Evolutionary conservation across 1,140 invertebrate genomes (phyloP).

Genomic region (Ruditapes philippinarum): DNA sequence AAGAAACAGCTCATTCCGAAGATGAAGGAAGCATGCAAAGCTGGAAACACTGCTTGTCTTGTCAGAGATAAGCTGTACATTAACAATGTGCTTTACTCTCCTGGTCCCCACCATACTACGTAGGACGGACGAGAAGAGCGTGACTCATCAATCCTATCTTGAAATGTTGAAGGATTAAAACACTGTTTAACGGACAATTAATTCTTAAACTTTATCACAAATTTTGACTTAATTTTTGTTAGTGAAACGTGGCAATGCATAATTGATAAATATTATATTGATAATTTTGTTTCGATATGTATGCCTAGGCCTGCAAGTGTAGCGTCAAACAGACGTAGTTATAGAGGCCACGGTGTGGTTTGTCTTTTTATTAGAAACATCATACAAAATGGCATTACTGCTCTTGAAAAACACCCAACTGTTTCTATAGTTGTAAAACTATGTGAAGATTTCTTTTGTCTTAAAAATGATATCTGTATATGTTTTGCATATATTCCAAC

Average conservation of each 20-base stretch:
- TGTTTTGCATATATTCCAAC: neutral
- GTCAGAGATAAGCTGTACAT: too few relatives aligned
- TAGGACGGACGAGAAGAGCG: too few relatives aligned
- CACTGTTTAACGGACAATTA: neutral
- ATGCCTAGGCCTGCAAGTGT: neutral
- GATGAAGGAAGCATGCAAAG: too few relatives aligned
- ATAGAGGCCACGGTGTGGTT: neutral
- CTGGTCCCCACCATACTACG: too few relatives aligned
- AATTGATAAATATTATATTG: neutral
- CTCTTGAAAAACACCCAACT: neutral
- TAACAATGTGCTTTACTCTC: too few relatives aligned
- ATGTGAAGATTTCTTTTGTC: neutral
- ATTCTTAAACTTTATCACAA: neutral
- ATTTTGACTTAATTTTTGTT: neutral
- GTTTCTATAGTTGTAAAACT: neutral
- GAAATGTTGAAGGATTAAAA: neutral
- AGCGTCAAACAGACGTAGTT: neutral
- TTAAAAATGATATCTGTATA: conserved; percentile 15
- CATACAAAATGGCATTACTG: neutral
- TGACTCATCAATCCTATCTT: too few relatives aligned
- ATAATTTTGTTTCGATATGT: neutral
- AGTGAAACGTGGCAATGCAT: neutral
- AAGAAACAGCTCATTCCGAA: too few relatives aligned
- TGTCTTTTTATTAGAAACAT: too few relatives aligned
- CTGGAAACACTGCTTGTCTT: too few relatives aligned